phyloP scores from a whole-genome alignment of 2,888 invertebrate species.

The Lissonota sp. region DNA sequence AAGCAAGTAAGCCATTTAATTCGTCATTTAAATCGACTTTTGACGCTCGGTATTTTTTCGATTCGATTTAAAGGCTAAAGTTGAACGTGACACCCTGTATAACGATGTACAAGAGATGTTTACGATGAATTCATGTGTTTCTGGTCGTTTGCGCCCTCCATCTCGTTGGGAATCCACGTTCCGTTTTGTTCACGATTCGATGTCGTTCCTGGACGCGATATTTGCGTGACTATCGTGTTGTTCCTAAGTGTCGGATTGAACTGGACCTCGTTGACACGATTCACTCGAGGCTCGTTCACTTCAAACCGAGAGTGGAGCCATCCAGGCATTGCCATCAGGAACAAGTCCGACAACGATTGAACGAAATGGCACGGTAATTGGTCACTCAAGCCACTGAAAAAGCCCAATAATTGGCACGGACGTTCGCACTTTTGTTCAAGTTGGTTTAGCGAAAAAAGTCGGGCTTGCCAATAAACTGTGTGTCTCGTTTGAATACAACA shows the following conservation, averaged over 20 bases:
- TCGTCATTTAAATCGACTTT: no score
- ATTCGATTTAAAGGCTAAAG: no score
- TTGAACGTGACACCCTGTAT: no score
- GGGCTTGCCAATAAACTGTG: slow-evolving; percentile 9
- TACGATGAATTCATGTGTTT: slow-evolving; percentile 52
- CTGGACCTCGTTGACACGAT: slow-evolving; percentile 65
- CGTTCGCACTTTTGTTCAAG: neutral
- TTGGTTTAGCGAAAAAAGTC: neutral
- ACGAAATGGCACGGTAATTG: neutral
- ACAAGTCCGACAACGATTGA: neutral
- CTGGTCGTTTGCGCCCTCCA: slow-evolving; percentile 19
- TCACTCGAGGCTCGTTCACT: slow-evolving; percentile 55
- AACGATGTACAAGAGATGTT: neutral
- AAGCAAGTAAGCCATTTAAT: no score
- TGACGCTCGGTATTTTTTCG: no score
- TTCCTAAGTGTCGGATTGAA: slow-evolving; percentile 38
- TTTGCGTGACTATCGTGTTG: neutral
- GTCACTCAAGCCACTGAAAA: neutral
- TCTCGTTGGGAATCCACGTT: slow-evolving; percentile 51
- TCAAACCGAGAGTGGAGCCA: neutral
- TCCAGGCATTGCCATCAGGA: neutral
- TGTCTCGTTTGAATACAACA: slow-evolving; percentile 1
- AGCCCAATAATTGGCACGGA: neutral
- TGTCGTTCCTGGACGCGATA: slow-evolving; percentile 19
- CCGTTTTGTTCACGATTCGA: slow-evolving; percentile 43